These are phyloP conservation scores for Fulica atra DNA, from an alignment of 2,113 vertebrate genomes.

Conservation along the genomic window DNA sequence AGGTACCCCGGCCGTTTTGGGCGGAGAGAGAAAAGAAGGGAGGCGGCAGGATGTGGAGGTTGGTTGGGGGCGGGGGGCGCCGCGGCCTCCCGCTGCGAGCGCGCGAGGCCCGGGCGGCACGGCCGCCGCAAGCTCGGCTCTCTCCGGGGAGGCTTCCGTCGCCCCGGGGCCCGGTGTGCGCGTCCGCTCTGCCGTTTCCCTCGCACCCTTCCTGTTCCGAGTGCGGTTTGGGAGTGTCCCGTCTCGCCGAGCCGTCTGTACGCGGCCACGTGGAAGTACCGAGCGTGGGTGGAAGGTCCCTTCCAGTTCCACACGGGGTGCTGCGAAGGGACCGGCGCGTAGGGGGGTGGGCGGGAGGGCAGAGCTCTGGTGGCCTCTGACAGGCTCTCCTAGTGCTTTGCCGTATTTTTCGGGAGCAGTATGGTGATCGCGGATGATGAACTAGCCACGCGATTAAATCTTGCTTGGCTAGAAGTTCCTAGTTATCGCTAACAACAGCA, in stretches of 20 bases:
- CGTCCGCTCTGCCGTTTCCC: fast-evolving
- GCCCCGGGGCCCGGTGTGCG: fast-evolving
- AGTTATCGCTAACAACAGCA: neutral
- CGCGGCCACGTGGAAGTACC: neutral
- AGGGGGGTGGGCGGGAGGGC: neutral
- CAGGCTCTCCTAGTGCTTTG: fast-evolving
- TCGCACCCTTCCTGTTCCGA: too few relatives aligned
- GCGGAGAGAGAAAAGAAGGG: neutral
- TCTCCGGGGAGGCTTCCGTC: neutral
- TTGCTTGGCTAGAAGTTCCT: neutral
- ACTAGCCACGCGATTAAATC: fast-evolving
- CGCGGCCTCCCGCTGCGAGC: neutral
- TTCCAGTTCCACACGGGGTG: neutral
- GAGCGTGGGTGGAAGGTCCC: neutral
- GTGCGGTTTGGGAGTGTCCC: neutral
- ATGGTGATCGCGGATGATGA: fast-evolving
- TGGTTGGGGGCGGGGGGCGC: neutral
- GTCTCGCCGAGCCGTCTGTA: neutral
- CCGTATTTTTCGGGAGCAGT: fast-evolving
- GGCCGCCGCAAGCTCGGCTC: neutral
- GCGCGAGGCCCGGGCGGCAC: neutral
- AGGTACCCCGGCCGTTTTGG: neutral
- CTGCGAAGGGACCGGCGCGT: fast-evolving
- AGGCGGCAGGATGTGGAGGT: neutral
- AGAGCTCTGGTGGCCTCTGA: fast-evolving